Conservation (phyloP, 2,113 vertebrate species). For the Oncorhynchus masou region DNA sequence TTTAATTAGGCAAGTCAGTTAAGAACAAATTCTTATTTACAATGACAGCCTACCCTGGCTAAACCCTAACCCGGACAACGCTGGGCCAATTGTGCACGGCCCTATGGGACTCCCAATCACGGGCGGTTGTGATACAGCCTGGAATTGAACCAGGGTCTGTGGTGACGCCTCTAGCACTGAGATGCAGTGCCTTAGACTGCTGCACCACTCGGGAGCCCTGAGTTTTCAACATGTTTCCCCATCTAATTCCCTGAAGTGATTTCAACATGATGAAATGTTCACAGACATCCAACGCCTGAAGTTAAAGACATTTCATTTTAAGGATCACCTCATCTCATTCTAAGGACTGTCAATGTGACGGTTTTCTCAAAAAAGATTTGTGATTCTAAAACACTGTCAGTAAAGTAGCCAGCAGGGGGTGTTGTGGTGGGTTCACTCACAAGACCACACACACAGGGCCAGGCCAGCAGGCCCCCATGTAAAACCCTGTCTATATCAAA, state of each 20-base stretch:
- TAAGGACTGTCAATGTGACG: background rate
- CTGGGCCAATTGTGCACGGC: too few species aligned
- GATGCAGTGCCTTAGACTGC: too few species aligned
- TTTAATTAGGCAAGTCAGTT: too few species aligned
- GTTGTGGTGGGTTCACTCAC: background rate
- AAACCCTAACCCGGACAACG: too few species aligned
- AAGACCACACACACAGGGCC: background rate
- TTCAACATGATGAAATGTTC: background rate
- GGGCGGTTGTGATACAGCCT: too few species aligned
- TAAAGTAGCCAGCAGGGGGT: constrained; percentile 1
- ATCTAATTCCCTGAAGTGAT: background rate
- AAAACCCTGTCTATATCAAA: too few species aligned
- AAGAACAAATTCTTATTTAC: too few species aligned
- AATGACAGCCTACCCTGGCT: too few species aligned
- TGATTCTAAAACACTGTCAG: background rate
- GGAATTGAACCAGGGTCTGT: too few species aligned
- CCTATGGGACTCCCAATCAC: too few species aligned
- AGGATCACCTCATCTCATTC: background rate
- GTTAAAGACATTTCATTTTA: background rate
- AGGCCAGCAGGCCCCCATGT: background rate
- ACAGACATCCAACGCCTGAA: background rate
- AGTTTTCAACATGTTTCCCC: background rate
- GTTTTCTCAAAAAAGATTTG: background rate
- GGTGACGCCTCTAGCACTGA: too few species aligned
- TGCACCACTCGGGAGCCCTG: too few species aligned